Conservation (phyloP, 1,140 invertebrate species). For the Marisa cornuarietis region DNA sequence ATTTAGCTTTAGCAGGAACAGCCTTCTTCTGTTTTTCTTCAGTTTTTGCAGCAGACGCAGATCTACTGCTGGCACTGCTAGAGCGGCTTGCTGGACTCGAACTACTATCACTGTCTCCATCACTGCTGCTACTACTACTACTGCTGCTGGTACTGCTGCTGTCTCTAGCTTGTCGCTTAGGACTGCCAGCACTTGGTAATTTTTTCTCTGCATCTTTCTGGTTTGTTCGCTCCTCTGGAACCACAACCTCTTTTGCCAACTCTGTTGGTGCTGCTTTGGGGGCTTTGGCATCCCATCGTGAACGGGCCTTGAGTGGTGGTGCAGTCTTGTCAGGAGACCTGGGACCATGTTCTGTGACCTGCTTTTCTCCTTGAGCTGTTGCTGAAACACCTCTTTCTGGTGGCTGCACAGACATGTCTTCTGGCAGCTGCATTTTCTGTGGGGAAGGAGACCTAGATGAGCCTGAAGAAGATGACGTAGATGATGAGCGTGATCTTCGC, state of each 20-base stretch:
- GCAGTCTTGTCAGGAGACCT: background rate
- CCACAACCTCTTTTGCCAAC: background rate
- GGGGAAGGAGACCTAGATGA: slow-evolving; percentile 31
- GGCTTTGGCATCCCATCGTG: slow-evolving; percentile 5
- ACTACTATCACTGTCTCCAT: slow-evolving; percentile 15
- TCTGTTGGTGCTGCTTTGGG: background rate
- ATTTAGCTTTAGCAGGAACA: slow-evolving; percentile 2
- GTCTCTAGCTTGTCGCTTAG: background rate
- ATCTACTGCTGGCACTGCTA: slow-evolving; percentile 20
- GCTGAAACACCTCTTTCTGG: background rate
- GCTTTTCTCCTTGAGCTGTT: background rate
- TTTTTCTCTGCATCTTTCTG: slow-evolving; percentile 1
- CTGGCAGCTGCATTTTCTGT: slow-evolving; percentile 22
- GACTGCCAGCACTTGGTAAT: background rate
- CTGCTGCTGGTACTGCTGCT: background rate
- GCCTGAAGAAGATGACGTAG: slow-evolving; percentile 14
- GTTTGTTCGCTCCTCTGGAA: background rate
- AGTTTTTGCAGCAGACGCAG: slow-evolving; percentile 12
- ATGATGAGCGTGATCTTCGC: slow-evolving; percentile 23
- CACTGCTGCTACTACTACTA: slow-evolving; percentile 9
- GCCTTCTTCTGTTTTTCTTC: slow-evolving; percentile 10
- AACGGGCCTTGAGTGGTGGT: slow-evolving; percentile 1
- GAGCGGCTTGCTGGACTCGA: background rate
- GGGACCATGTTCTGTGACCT: background rate
- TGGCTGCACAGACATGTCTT: background rate